Base-by-base conservation (phyloP, 2,797 vertebrate species). In the Emydoidea blandingii region DNA sequence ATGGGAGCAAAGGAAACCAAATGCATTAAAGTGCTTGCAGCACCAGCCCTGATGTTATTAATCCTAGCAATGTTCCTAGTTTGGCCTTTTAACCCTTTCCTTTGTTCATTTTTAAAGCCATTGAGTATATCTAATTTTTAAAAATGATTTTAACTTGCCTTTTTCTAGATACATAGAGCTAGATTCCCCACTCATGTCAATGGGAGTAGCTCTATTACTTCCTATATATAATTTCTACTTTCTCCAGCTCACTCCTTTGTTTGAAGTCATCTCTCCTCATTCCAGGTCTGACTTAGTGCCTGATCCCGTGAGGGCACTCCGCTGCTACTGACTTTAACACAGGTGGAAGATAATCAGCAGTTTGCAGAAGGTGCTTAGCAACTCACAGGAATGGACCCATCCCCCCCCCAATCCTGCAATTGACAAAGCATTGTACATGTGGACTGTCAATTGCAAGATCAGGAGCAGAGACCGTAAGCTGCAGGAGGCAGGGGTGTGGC, bases 271-370 rank as follows among this genome's bases (percentile, higher is more conserved):
- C 83, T 23, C 5, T 16, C n/a, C 8, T 19, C 9, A 2, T 5
- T 15, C 92, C 53, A 56, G 34, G 41, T 53, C 34, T 6, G 59
- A 65, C 59, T 65, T 8, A 7, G 31, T 34, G 59, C 31, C 59
- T 65, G 59, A 65, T n/a, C 59, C 59, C 1, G 6, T 0, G 0
- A 81, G 89, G 56, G 9, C 65, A 80, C 5, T 1, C 0, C 4
- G 57, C 81, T 6, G 5, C 25, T 37, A 87, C 82, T 91, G 53
- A 3, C 25, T 1, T 5, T 34, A 65, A n/a, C 54, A 15, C 88
- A 85, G 23, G 15, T 23, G 89, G 44, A 93, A 44, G 27, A 3
- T 19, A 25, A 65, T 5, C 1, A 44, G 4, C 41, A 12, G 6
- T n/a, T 57, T 72, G 4, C 44, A 53, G 1, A 47, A 94, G 57